Conservation (phyloP, 1,140 invertebrate species). For the Aphidius ervi region DNA sequence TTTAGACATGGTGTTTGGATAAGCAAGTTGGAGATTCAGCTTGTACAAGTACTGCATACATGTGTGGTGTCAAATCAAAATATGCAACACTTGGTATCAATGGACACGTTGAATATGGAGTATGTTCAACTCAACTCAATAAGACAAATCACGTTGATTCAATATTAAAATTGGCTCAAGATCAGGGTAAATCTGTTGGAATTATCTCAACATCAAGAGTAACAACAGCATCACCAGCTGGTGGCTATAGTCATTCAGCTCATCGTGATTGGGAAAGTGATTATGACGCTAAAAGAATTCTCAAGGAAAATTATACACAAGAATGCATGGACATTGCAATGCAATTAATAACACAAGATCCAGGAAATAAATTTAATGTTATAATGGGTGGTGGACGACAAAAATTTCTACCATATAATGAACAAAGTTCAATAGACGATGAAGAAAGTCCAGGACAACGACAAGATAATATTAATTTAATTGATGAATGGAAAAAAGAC, state of each 20-base stretch:
- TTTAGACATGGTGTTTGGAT: constrained; percentile 78
- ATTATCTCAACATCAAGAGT: constrained; percentile 58
- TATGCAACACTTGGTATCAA: constrained; percentile 74
- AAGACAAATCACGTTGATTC: constrained; percentile 60
- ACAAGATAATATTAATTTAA: constrained; percentile 47
- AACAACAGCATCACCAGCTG: constrained; percentile 61
- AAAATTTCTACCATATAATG: constrained; percentile 56
- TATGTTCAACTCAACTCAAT: constrained; percentile 59
- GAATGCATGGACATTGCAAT: constrained; percentile 51
- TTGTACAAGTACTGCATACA: constrained; percentile 75
- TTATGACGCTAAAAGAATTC: constrained; percentile 21
- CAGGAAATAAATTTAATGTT: constrained; percentile 54
- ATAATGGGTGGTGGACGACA: constrained; percentile 65
- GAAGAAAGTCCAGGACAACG: constrained; percentile 54
- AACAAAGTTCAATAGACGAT: constrained; percentile 45
- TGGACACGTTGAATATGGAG: constrained; percentile 57
- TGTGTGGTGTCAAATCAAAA: constrained; percentile 82
- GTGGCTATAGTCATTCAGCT: constrained; percentile 55
- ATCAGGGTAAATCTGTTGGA: constrained; percentile 68
- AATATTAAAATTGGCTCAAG: constrained; percentile 69
- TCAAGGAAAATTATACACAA: constrained; percentile 26
- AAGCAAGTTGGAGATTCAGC: constrained; percentile 79
- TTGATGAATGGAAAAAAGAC: constrained; percentile 44
- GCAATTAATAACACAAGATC: constrained; percentile 50
- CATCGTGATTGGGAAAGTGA: constrained; percentile 53